Conservation (phyloP, 1,140 invertebrate species). For the Trachelipus rathkii region DNA sequence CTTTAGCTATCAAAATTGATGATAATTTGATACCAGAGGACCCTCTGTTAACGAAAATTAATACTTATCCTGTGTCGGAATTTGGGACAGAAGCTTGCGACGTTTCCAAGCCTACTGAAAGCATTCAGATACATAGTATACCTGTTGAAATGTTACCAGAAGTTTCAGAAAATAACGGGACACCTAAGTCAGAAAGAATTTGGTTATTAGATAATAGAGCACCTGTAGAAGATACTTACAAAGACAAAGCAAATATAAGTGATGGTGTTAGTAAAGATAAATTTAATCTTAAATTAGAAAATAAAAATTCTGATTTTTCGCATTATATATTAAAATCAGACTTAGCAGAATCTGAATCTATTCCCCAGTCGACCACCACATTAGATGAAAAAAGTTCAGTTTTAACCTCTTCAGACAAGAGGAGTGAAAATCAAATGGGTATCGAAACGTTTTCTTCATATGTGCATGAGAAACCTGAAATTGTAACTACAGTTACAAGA, state of each 20-base stretch:
- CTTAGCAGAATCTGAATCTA: too few relatives aligned
- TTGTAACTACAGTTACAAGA: conserved; percentile 54
- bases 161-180: not conserved
- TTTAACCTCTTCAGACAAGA: too few relatives aligned
- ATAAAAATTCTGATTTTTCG: not conserved
- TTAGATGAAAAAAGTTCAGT: too few relatives aligned
- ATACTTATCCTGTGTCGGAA: too few relatives aligned
- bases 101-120: conserved; percentile 46
- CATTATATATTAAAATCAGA: too few relatives aligned
- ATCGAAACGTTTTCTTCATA: not conserved
- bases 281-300: not conserved
- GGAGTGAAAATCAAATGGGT: too few relatives aligned
- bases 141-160: not conserved
- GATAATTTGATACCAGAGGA: too few relatives aligned
- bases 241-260: not conserved
- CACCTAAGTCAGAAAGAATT: not conserved
- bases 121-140: too few relatives aligned
- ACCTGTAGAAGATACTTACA: conserved; percentile 71
- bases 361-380: too few relatives aligned
- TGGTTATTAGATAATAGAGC: not conserved
- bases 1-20: too few relatives aligned
- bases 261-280: not conserved
- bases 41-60: too few relatives aligned
- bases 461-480: conserved; percentile 3
- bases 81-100: conserved; percentile 62